phyloP scores from a whole-genome alignment of 2,888 invertebrate genomes.

The Acronicta psi region DNA sequence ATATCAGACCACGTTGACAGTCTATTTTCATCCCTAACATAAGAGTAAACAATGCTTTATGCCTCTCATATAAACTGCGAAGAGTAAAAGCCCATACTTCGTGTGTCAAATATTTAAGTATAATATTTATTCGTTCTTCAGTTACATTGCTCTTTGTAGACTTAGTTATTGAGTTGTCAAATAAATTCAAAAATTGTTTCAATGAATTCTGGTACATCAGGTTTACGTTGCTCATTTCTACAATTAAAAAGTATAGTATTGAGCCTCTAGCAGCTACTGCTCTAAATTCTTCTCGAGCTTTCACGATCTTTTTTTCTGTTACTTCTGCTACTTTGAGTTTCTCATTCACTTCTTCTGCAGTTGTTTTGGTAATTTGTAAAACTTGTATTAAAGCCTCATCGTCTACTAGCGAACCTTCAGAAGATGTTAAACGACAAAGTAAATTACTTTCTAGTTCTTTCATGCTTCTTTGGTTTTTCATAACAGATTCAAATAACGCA shows the following conservation, averaged over 20 bases:
- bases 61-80: constrained; percentile 97
- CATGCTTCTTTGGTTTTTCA: constrained; percentile 98
- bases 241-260: constrained; percentile 98
- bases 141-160: constrained; percentile 95
- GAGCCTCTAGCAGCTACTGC: constrained; percentile 98
- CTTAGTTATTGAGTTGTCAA: constrained; percentile 97
- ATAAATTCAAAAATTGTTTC: constrained; percentile 97
- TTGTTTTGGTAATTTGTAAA: constrained; percentile 95
- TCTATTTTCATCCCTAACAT: constrained; percentile 99
- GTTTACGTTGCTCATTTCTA: constrained; percentile 99
- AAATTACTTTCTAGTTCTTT: constrained; percentile 98
- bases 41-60: constrained; percentile 97
- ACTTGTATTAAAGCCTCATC: constrained; percentile 98
- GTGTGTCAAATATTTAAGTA: constrained; percentile 95
- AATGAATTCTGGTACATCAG: constrained; percentile 99
- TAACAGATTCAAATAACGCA: constrained; percentile 97
- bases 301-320: constrained; percentile 97
- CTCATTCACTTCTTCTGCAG: constrained; percentile 98
- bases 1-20: constrained; percentile 93
- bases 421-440: constrained; percentile 96
- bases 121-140: constrained; percentile 95
- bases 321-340: constrained; percentile 97
- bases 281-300: constrained; percentile 98
- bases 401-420: constrained; percentile 97
- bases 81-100: constrained; percentile 98